Evolutionary conservation across 2,113 vertebrate species (phyloP).

Genomic region (Fulmarus glacialis): DNA sequence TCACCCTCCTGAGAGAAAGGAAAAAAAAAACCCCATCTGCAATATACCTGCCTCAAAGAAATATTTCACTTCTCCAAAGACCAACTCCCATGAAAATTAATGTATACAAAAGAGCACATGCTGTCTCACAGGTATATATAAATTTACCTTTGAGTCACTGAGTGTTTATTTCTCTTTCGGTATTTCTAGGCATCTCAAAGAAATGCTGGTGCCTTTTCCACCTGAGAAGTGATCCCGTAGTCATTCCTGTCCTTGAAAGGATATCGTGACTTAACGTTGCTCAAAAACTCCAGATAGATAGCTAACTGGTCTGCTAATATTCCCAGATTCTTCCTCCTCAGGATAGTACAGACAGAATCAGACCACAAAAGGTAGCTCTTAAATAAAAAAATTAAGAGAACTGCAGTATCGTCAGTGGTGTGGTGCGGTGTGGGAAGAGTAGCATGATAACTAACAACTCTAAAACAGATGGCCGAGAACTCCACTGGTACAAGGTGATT

Average conservation of each 20-base stretch:
- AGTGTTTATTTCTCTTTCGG: not conserved
- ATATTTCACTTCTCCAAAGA: not conserved
- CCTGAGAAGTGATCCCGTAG: not conserved
- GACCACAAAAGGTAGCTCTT: not conserved
- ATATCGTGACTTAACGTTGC: rapidly evolving
- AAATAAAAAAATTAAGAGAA: not conserved
- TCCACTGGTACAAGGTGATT: not conserved
- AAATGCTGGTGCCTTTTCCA: not conserved
- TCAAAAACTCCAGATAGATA: not conserved
- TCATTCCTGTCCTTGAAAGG: not conserved
- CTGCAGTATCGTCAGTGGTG: not conserved
- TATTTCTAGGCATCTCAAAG: not conserved
- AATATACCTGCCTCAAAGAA: not conserved
- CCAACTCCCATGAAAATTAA: not conserved
- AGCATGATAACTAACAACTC: not conserved
- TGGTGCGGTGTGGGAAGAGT: not conserved
- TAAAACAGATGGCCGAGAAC: not conserved
- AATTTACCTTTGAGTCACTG: not conserved
- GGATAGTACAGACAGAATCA: not conserved
- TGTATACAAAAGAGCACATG: not conserved
- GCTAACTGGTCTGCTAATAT: not conserved
- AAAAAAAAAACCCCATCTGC: not conserved
- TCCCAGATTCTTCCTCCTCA: not conserved
- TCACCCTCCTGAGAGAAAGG: not conserved
- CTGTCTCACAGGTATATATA: not conserved